phyloP scores from a whole-genome alignment of 1,140 invertebrate species.

The Triops longicaudatus region DNA sequence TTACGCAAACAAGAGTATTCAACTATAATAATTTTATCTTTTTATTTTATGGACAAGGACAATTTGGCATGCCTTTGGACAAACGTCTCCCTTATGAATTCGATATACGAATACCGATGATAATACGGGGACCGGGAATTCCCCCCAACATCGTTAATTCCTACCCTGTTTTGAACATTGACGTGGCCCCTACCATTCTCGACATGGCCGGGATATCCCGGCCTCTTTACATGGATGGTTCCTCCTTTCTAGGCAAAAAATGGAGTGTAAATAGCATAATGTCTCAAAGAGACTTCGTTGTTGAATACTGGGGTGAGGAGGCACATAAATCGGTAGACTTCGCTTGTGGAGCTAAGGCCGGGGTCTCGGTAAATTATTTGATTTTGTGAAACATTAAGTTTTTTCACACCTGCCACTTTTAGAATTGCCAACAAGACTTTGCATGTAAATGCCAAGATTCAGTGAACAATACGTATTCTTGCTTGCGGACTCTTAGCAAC shows the following conservation, averaged over 20 bases:
- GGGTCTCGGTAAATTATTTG: conserved; percentile 46
- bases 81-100: conserved; percentile 83
- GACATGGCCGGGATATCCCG: conserved; percentile 50
- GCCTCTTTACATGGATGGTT: conserved; percentile 54
- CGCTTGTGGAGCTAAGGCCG: conserved; percentile 45
- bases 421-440: conserved; percentile 55
- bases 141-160: conserved; percentile 38
- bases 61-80: conserved; percentile 75
- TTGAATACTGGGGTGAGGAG: conserved; percentile 72
- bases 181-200: conserved; percentile 72
- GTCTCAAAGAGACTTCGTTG: conserved; percentile 47
- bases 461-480: conserved; percentile 72
- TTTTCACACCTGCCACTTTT: too few relatives aligned
- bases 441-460: conserved; percentile 75
- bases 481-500: conserved; percentile 52
- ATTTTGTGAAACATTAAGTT: too few relatives aligned
- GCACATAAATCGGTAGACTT: conserved; percentile 46
- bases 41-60: conserved; percentile 46
- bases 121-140: conserved; percentile 66
- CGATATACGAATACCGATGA: conserved; percentile 70
- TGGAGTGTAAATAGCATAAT: conserved; percentile 33
- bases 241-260: conserved; percentile 43
- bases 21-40: too few relatives aligned
- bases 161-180: conserved; percentile 60
- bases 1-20: conserved; percentile 32